phyloP scores from a whole-genome alignment of 2,888 invertebrate species.

The Gari tellinella region DNA sequence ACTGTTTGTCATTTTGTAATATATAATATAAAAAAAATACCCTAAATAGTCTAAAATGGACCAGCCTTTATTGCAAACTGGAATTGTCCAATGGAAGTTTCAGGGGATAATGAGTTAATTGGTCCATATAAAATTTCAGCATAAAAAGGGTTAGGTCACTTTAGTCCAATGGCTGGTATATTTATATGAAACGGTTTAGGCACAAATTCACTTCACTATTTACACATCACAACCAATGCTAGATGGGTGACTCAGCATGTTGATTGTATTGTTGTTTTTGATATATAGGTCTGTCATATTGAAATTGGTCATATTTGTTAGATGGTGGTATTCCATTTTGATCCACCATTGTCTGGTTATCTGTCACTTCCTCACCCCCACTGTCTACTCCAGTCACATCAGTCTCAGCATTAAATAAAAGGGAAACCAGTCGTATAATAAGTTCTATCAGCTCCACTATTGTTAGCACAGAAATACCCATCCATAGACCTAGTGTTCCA shows the following conservation, averaged over 20 bases:
- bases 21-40: too few relatives aligned
- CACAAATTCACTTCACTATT: too few relatives aligned
- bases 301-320: constrained; percentile 56
- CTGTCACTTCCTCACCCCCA: constrained; percentile 13
- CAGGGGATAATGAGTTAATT: too few relatives aligned
- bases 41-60: too few relatives aligned
- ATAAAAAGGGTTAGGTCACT: too few relatives aligned
- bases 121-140: too few relatives aligned
- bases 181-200: too few relatives aligned
- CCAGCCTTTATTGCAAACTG: too few relatives aligned
- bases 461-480: constrained; percentile 80
- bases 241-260: constrained; percentile 55
- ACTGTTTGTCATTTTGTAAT: too few relatives aligned
- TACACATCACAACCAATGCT: constrained; percentile 10
- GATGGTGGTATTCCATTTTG: constrained; percentile 21
- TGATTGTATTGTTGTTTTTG: constrained; percentile 29
- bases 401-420: constrained; percentile 75
- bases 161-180: too few relatives aligned
- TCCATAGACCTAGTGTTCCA: constrained; percentile 81
- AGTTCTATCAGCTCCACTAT: constrained; percentile 80
- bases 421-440: constrained; percentile 69
- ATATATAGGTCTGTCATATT: constrained; percentile 50
- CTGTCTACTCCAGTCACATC: constrained; percentile 53
- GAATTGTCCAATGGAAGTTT: too few relatives aligned
- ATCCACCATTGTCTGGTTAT: constrained; percentile 36